Conservation (phyloP, 2,888 invertebrate genomes). For the Andrena trimmerana region DNA sequence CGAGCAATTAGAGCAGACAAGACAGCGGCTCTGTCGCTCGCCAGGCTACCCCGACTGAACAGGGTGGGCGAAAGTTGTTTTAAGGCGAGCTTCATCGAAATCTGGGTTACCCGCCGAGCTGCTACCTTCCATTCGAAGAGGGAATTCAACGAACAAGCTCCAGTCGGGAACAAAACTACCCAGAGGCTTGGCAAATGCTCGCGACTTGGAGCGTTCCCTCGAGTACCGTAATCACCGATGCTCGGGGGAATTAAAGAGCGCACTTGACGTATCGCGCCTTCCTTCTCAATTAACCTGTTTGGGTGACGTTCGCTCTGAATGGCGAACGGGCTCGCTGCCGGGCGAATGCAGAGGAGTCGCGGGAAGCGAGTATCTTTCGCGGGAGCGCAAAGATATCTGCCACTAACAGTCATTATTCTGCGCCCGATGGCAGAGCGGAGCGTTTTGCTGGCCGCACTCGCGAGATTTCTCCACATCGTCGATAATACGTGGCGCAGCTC, state of each 20-base stretch:
- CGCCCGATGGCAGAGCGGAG: background rate
- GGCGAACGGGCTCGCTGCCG: background rate
- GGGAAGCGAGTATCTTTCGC: too few relatives aligned
- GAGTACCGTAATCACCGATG: slow-evolving; percentile 77
- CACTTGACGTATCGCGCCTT: slow-evolving; percentile 74
- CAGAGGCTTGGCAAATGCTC: slow-evolving; percentile 66
- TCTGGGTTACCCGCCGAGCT: slow-evolving; percentile 65
- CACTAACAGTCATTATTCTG: background rate
- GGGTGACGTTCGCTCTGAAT: slow-evolving; percentile 1
- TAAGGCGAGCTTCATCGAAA: slow-evolving; percentile 68
- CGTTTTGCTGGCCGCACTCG: slow-evolving; percentile 8
- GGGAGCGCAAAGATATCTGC: too few relatives aligned
- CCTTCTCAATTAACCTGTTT: slow-evolving; percentile 68
- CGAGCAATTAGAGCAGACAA: slow-evolving; percentile 62
- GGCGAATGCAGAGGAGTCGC: background rate
- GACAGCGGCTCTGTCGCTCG: slow-evolving; percentile 41
- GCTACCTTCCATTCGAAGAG: slow-evolving; percentile 17
- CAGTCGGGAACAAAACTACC: slow-evolving; percentile 62
- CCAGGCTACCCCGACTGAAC: slow-evolving; percentile 47
- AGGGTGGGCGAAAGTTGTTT: slow-evolving; percentile 61
- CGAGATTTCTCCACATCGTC: slow-evolving; percentile 19
- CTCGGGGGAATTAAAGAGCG: slow-evolving; percentile 76
- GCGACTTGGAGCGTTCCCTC: slow-evolving; percentile 42
- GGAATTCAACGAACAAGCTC: slow-evolving; percentile 37
- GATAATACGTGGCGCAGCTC: slow-evolving; percentile 8